Evolutionary conservation across 2,113 vertebrate species (phyloP).

Genomic region (Eidolon helvum): DNA sequence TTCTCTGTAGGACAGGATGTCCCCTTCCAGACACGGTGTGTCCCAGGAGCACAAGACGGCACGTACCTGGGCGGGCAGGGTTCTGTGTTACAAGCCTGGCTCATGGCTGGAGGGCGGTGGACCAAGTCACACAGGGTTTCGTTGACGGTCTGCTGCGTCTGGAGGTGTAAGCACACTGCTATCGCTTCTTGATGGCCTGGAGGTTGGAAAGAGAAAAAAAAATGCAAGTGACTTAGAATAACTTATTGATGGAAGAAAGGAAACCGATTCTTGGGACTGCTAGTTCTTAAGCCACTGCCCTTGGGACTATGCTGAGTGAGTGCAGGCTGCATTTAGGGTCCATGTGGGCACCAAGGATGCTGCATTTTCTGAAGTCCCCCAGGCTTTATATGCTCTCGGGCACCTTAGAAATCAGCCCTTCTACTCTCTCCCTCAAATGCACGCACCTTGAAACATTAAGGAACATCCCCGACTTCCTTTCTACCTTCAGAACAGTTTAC

Average conservation of each 20-base stretch:
- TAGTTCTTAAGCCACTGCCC: too few species aligned
- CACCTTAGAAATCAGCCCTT: neutral
- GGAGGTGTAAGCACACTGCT: constrained; percentile 87
- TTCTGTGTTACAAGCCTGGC: constrained; percentile 86
- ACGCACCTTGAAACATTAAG: neutral
- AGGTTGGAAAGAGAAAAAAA: neutral
- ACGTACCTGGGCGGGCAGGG: constrained; percentile 91
- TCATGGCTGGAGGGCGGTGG: constrained; percentile 86
- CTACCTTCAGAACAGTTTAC: neutral
- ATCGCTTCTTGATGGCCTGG: constrained; percentile 91
- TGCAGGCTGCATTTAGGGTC: neutral
- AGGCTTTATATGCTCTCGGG: neutral
- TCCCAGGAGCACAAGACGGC: rapidly evolving
- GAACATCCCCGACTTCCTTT: neutral
- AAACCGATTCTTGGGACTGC: neutral
- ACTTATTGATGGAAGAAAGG: neutral
- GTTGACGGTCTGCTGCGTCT: constrained; percentile 83
- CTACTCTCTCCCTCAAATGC: neutral
- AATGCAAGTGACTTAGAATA: neutral
- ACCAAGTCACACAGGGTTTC: constrained; percentile 84
- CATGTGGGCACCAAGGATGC: neutral
- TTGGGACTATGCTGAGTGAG: neutral
- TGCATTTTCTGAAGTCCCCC: neutral
- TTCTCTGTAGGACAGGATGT: neutral
- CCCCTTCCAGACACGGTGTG: neutral